Base-by-base conservation (phyloP, 2,888 invertebrate species). In the Drosophila longiperda region DNA sequence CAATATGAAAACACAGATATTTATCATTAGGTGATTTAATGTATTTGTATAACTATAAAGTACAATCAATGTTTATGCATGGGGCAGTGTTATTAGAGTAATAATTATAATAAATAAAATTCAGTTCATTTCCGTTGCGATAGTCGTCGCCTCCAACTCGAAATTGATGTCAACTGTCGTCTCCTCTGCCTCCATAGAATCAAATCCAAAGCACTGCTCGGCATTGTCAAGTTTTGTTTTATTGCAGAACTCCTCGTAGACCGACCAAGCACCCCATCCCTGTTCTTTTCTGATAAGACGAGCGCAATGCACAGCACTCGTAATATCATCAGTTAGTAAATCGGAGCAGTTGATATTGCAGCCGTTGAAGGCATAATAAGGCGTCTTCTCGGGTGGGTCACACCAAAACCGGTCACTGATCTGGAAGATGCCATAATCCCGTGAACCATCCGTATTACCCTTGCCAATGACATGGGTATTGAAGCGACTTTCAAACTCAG, bases 371-470 rank as follows among this genome's bases (percentile, higher is more conserved):
- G 83, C 73, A 33, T 80, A 72, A 42, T 78, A 88, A 4, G 79
- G 57, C 32, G 91, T 84, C 34, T 76, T 66, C 48, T 82, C 76
- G 5, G 87, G 80, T 34, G 92, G 90, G 1, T 78, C 78, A 73
- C 93, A 93, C 93, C 93, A 93, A 73, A 80, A 93, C 26, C 85
- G 90, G 81, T 93, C 91, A 71, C 93, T 93, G 55, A 93, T 92
- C 80, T 93, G 93, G 75, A 93, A 93, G 49, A 93, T 78, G 33
- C 93, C 93, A 73, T 91, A 94, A 75, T 94, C 94, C 45, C 78
- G 81, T 34, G 93, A 92, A 0, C 95, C 94, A 80, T 95, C 94
- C 3, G 75, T 78, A 82, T 95, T 94, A 0, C 92, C 83, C 23
- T 86, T 92, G 0, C 94, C 94, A 40, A 93, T 89, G 3, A 92